Conservation (phyloP, 2,888 invertebrate species). For the Diarsia dahlii region DNA sequence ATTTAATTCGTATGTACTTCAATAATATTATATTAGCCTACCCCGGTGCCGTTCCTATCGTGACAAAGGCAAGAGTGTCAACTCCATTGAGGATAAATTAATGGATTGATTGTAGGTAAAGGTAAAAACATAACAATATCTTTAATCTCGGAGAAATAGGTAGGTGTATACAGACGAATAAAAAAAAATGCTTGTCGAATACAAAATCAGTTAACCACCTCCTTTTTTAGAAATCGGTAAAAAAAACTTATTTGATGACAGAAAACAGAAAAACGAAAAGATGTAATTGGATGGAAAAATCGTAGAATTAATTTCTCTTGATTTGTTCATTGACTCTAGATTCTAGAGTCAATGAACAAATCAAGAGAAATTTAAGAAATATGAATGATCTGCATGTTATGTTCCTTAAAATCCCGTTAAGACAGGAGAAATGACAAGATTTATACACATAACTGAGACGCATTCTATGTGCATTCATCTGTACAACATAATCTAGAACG, state of each 20-base stretch:
- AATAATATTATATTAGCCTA: too few species aligned
- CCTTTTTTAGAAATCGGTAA: too few species aligned
- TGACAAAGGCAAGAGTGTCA: not conserved
- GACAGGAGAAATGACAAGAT: conserved; percentile 3
- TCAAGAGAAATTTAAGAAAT: too few species aligned
- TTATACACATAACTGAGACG: conserved; percentile 23
- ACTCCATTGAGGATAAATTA: not conserved
- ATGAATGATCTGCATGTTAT: not conserved
- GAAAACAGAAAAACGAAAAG: not conserved
- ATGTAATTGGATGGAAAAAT: not conserved
- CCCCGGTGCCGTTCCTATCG: not conserved
- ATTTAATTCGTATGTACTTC: not conserved
- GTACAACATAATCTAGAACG: conserved; percentile 22
- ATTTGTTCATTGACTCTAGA: too few species aligned
- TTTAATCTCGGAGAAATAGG: not conserved
- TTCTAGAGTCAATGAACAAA: too few species aligned
- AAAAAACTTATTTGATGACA: not conserved
- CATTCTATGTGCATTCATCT: conserved; percentile 31
- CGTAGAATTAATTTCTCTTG: too few species aligned
- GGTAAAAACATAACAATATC: not conserved
- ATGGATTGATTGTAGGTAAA: too few species aligned
- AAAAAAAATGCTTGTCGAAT: too few species aligned
- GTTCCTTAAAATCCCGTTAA: not conserved
- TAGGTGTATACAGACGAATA: too few species aligned
- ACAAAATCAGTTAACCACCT: too few species aligned